Evolutionary conservation across 2,888 invertebrate species (phyloP).

Genomic region (Machimus atricapillus): DNA sequence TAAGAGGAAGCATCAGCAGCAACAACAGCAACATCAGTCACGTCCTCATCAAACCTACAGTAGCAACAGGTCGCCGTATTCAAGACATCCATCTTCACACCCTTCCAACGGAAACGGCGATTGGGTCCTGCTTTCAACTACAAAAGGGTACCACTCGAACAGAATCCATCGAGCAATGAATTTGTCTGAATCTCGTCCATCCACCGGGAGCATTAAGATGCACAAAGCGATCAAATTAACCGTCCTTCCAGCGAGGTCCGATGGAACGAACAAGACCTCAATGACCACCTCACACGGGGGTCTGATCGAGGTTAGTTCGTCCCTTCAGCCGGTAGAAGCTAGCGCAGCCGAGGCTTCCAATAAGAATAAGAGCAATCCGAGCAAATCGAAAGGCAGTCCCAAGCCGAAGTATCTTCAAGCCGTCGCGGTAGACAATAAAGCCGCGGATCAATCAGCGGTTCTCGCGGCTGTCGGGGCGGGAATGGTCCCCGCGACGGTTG

Average conservation of each 20-base stretch:
- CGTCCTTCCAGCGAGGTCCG: slow-evolving; percentile 71
- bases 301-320: slow-evolving; percentile 75
- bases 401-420: slow-evolving; percentile 45
- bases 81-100: slow-evolving; percentile 65
- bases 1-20: background rate
- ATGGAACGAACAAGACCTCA: slow-evolving; percentile 62
- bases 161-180: slow-evolving; percentile 50
- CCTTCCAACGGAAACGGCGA: slow-evolving; percentile 75
- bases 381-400: background rate
- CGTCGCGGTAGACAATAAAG: slow-evolving; percentile 35
- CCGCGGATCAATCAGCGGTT: slow-evolving; percentile 48
- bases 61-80: background rate
- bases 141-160: slow-evolving; percentile 73
- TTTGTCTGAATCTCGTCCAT: background rate
- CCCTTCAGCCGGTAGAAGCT: slow-evolving; percentile 75
- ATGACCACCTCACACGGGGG: slow-evolving; percentile 76
- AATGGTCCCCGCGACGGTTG: slow-evolving; percentile 82
- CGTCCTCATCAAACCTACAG: background rate
- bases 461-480: slow-evolving; percentile 69
- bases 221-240: slow-evolving; percentile 71
- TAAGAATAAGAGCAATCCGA: background rate
- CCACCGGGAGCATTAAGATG: slow-evolving; percentile 61
- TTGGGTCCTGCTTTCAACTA: slow-evolving; percentile 79
- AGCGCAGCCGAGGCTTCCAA: slow-evolving; percentile 52
- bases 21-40: background rate